Evolutionary conservation across 2,888 invertebrate genomes (phyloP).

Genomic region (Conchocele bisecta): DNA sequence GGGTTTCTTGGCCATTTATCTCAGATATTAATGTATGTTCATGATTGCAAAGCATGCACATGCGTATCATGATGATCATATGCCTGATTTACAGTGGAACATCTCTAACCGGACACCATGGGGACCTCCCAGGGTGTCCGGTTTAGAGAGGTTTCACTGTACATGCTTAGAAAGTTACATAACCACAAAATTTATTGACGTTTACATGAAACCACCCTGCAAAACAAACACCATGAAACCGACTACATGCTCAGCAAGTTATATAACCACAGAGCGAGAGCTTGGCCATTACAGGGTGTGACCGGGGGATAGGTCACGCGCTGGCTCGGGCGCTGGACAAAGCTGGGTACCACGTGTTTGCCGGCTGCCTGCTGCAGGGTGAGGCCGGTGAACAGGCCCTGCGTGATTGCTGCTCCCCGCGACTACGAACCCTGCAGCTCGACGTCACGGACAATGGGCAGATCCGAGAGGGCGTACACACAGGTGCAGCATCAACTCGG

Average conservation of each 20-base stretch:
- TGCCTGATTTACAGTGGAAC: no score
- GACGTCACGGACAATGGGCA: constrained; percentile 70
- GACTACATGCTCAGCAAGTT: background rate
- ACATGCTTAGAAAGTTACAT: background rate
- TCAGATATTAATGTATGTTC: no score
- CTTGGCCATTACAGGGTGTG: constrained; percentile 70
- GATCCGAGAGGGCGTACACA: constrained; percentile 58
- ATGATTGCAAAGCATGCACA: no score
- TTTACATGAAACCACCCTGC: no score
- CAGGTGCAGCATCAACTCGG: constrained; percentile 57
- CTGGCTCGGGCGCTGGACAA: constrained; percentile 70
- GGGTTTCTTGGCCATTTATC: no score
- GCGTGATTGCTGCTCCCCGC: constrained; percentile 56
- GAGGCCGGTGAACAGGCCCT: constrained; percentile 64
- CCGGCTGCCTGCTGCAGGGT: constrained; percentile 69
- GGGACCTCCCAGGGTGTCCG: no score
- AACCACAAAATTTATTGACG: no score
- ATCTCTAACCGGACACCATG: no score
- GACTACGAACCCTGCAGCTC: constrained; percentile 68
- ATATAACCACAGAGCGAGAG: background rate
- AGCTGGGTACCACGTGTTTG: constrained; percentile 74
- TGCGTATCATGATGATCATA: no score
- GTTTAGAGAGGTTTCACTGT: no score
- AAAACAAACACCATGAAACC: background rate
- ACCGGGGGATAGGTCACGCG: constrained; percentile 74